Percentiles rank a stretch among this genome's conserved stretches.
Conservation (phyloP, 2,797 vertebrate genomes). For the Lepidocolaptes lacrymiger region DNA sequence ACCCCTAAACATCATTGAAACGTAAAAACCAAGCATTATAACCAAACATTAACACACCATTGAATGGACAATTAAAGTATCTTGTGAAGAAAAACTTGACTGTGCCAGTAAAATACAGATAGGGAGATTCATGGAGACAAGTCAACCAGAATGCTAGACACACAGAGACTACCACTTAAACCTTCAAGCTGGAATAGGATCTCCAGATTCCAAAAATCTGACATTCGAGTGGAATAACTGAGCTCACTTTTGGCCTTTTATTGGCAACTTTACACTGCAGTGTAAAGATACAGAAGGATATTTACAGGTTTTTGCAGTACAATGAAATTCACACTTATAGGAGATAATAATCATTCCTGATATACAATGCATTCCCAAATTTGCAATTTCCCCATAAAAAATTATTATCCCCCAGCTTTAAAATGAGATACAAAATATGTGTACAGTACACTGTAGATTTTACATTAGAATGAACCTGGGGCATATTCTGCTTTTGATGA, state of each 20-base stretch:
- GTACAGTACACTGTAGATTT: neutral
- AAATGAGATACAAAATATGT: neutral
- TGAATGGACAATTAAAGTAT: neutral
- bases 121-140: neutral
- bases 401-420: neutral
- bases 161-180: neutral
- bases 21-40: neutral
- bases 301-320: neutral
- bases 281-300: neutral
- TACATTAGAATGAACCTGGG: neutral
- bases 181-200: neutral
- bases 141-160: neutral
- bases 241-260: neutral
- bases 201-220: neutral
- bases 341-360: neutral
- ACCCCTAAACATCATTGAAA: neutral
- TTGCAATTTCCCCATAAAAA: neutral
- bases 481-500: slow-evolving; percentile 1
- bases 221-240: neutral
- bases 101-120: neutral
- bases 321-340: neutral
- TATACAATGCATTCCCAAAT: neutral
- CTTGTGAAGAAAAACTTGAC: neutral
- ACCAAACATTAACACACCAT: neutral
- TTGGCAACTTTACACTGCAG: neutral